Conservation (phyloP, 2,113 vertebrate species). For the Limanda limanda region DNA sequence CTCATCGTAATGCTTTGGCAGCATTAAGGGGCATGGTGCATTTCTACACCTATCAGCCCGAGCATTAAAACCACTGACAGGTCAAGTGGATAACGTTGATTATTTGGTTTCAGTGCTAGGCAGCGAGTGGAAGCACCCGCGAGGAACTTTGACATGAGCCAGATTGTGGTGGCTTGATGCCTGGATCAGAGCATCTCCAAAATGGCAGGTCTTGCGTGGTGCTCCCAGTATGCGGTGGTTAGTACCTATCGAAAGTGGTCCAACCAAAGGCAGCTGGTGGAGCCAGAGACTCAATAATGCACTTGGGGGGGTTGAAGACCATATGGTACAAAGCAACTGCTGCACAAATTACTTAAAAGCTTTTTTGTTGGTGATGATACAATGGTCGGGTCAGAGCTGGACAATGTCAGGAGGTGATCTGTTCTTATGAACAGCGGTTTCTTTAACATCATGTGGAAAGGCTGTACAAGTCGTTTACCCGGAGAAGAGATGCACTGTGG, state of each 20-base stretch:
- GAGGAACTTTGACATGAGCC: not conserved
- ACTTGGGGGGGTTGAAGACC: not conserved
- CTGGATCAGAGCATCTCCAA: not conserved
- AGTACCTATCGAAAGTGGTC: not conserved
- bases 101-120: not conserved
- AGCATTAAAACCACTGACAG: not conserved
- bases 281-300: not conserved
- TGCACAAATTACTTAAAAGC: no score
- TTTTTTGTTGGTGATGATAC: not conserved
- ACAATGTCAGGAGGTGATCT: not conserved
- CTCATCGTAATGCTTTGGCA: conserved; percentile 10
- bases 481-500: not conserved
- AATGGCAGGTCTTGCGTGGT: not conserved
- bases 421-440: not conserved
- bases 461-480: not conserved
- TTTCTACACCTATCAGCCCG: not conserved
- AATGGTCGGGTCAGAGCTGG: not conserved
- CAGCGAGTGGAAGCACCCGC: not conserved
- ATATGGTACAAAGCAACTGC: not conserved
- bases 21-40: not conserved
- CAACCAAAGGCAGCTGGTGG: not conserved
- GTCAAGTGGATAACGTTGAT: not conserved
- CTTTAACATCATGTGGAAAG: no score
- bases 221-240: not conserved
- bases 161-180: not conserved